Evolutionary conservation across 2,113 vertebrate species (phyloP), one percentile per base, ranked within the genome.

Genomic region (Syngnathus typhle): DNA sequence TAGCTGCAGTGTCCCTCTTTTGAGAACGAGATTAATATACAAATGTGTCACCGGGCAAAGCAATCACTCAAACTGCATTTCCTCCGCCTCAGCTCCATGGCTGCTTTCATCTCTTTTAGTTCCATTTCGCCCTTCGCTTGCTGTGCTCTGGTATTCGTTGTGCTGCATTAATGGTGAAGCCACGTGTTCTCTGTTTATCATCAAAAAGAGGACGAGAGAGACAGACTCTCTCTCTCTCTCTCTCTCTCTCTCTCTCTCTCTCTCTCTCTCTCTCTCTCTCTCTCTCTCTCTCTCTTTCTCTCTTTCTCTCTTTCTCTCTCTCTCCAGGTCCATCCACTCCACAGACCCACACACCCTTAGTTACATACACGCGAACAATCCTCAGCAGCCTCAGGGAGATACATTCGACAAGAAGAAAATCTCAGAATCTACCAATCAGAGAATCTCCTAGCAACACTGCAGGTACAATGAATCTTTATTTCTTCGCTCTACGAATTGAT

Each of bases 141-240:
- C 43, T 19, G 21, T 63, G 71, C 58, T 69, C 44, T 74, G 72
- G 70, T 74, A 44, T 51, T 68, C 37, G 51, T 49, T 64, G 67
- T 84, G 79, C 84, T 87, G 89, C 90, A 90, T 89, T 89, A 89
- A 49, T 72, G 74, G 71, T 66, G 69, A 83, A 60, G 85, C 88
- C 91, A 90, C 89, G 85, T 90, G 91, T 77, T 91, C 78, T 87
- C 75, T 91, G 91, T 92, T 92, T 92, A 91, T 92, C 83, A 86
- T 82, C 82, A 77, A 75, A 71, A 73, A 70, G 80, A 78, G 79
- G 86, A 71, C 80, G 74, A 59, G 23, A 41, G 67, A 67, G 55
- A 56, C 39, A 70, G 64, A 70, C 67, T 60, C 47, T 39, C 72
- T 65, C 49, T 52, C 49, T 47, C 60, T 67, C 62, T 62, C 72